Evolutionary conservation across 2,797 vertebrate species (phyloP).

Genomic region (Melopsittacus undulatus): DNA sequence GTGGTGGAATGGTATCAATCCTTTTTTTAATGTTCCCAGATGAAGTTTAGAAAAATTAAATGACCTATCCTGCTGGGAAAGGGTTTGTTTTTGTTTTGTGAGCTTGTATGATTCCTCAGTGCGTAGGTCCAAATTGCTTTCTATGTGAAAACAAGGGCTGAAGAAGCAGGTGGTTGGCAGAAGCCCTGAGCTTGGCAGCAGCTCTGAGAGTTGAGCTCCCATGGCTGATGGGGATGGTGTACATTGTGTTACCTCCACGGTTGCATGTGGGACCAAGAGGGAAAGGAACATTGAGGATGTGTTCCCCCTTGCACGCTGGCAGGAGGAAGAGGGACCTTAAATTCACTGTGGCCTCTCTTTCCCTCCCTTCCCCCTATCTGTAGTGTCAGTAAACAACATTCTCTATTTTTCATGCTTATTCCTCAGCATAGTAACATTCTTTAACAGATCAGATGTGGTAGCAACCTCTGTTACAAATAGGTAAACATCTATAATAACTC

Average conservation of each 20-base stretch:
- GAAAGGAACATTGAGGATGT: background rate
- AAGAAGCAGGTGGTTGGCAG: constrained; percentile 66
- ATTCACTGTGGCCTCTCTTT: background rate
- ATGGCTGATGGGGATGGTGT: background rate
- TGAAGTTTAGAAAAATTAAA: constrained; percentile 15
- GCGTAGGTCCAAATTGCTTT: constrained; percentile 4
- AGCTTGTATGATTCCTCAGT: background rate
- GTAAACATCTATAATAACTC: background rate
- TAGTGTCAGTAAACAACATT: background rate
- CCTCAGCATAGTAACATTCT: background rate
- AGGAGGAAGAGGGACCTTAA: background rate
- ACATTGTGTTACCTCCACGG: background rate
- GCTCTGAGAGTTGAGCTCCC: background rate
- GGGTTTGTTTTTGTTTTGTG: constrained; percentile 19
- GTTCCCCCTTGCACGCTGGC: fast-evolving
- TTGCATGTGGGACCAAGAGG: background rate
- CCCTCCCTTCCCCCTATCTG: background rate
- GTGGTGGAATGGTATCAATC: background rate
- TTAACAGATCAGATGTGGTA: background rate
- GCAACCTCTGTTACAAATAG: background rate
- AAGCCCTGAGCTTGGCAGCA: constrained; percentile 46
- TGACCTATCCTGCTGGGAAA: constrained; percentile 12
- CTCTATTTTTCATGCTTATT: background rate
- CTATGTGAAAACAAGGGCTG: background rate
- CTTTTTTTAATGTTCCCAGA: background rate